These are phyloP conservation scores for Atta colombica DNA, from an alignment of 1,140 invertebrate genomes.

Conservation along the genomic window DNA sequence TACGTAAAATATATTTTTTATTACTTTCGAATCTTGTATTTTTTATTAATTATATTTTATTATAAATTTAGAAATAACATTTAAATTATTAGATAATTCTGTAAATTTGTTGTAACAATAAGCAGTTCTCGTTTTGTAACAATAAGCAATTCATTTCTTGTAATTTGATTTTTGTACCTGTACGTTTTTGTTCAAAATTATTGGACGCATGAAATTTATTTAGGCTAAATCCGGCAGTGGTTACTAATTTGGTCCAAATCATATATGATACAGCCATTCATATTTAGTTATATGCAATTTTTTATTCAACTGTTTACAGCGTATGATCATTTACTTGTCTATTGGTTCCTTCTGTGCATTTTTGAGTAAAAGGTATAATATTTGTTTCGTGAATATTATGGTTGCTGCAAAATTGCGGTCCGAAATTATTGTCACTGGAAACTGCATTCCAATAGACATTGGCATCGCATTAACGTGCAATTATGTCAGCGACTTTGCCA, in stretches of 20 bases:
- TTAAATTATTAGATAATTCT: not conserved
- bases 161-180: not conserved
- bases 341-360: conserved; percentile 26
- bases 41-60: not conserved
- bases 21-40: not conserved
- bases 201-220: conserved; percentile 41
- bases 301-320: conserved; percentile 1
- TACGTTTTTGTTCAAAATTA: conserved; percentile 9
- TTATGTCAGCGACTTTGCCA: not conserved
- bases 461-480: not conserved
- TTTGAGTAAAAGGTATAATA: conserved; percentile 2
- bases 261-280: conserved; percentile 31
- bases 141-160: not conserved
- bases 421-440: conserved; percentile 62
- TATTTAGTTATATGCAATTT: conserved; percentile 10
- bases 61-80: not conserved
- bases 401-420: conserved; percentile 10
- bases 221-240: conserved; percentile 72
- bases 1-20: not conserved
- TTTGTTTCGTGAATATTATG: not conserved
- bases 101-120: conserved; percentile 1
- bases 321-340: conserved; percentile 29
- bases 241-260: conserved; percentile 72
- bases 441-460: conserved; percentile 44
- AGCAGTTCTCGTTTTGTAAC: not conserved